Evolutionary conservation across 2,113 vertebrate species (phyloP), one percentile per base, ranked within the genome.

Genomic region (Nothobranchius furzeri): DNA sequence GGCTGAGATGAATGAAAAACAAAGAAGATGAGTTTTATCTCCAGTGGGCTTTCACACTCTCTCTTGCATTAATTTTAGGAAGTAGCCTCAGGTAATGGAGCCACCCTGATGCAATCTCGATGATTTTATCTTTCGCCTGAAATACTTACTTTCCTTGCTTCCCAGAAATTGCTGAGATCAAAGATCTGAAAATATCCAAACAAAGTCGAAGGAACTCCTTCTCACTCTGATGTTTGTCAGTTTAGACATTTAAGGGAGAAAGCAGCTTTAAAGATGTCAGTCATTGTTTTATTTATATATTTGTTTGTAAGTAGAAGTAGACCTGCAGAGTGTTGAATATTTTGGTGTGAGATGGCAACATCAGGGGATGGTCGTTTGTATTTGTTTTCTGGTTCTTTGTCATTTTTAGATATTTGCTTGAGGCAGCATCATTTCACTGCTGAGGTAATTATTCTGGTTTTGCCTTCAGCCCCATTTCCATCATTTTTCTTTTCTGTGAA

Each of bases 21-120:
- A 55, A 76, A 42, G 48, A 56, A 68, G 57, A 54, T 60, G 47
- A 49, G 63, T 77, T 36, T 68, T 64, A 52, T 37, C 57, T 60
- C 62, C 57, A 45, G 37, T 68, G 55, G 60, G 24, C 60, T 66
- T 60, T 60, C 37, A 67, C 57, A 75, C 60, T 57, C 71, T 59
- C 50, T 58, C 15, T 60, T 78, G 73, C 66, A 67, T 82, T 81
- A 14, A 85, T 84, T 83, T 84, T 55, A 67, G 36, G 48, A 73
- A 65, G 66, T 65, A 20, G 73, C 87, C 78, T 73, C 20, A n/a
- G 75, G 78, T 82, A 60, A 79, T 76, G 57, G 77, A 79, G 64
- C 70, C 25, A 13, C 10, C 60, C 69, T 85, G 76, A 86, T 79
- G 76, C 76, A 84, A 80, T 54, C 58, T 53, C 61, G 68, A 74